Evolutionary conservation across 2,888 invertebrate species (phyloP), one percentile per base, ranked within the genome.

Genomic region (Bibio marci): DNA sequence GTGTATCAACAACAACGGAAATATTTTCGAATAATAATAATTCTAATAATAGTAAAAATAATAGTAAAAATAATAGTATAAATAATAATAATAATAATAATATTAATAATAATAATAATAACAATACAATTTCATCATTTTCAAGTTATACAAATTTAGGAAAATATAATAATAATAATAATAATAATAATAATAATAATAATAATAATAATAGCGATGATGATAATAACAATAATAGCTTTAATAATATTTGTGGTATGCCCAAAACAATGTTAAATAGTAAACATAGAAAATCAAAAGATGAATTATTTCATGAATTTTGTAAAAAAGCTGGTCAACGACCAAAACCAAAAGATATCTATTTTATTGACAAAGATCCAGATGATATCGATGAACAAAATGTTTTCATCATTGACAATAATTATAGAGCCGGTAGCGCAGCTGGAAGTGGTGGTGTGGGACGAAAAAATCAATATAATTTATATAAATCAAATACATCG

Each of bases 1-100:
- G 59, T 43, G 55, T 61, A 14, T 62, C 61, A 33, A 61, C 61
- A 17, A 52, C 59, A 30, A 62, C 62, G 6, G 62, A 61, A 27
- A 56, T 61, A 37, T 60, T 49, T 37, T 47, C 51, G 17, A 46
- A 45, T 22, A 42, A 43, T 22, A 22, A 22, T 22, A 22, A 22
- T 22, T 6, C 4, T 22, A 22, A 22, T 22, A 22, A 22, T 22
- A 6, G 4, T 6, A 8, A 22, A 4, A 22, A 22, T 22, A 22
- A 22, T 22, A 22, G 8, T 22, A 22, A 22, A 22, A 4, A 4
- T 6, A 22, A 22, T 22, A 22, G 8, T 6, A 4, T 4, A 6
- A 22, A 22, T 22, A 22, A 22, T 22, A 22, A 22, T 22, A 4
- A 8, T 6, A 22, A 28, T 28, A 11, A 13, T 28, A 11, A 28